Evolutionary conservation across 2,888 invertebrate species (phyloP).

Genomic region (Helicoverpa assulta): DNA sequence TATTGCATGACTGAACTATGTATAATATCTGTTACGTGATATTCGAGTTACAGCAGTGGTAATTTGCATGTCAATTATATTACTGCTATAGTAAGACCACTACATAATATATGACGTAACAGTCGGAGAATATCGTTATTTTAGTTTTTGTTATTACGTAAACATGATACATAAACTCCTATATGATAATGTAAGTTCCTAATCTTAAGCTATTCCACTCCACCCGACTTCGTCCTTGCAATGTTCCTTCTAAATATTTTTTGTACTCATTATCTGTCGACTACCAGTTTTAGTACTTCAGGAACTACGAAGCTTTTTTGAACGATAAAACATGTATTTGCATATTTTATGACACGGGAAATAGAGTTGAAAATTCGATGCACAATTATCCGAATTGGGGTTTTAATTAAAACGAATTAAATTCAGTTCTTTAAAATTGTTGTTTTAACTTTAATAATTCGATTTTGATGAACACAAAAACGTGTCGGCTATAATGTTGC

Average conservation of each 20-base stretch:
- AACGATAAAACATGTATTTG: not conserved
- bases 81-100: slow-evolving; percentile 51
- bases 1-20: slow-evolving; percentile 55
- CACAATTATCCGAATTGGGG: not conserved
- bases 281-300: slow-evolving; percentile 19
- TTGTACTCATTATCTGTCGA: not conserved
- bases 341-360: not conserved
- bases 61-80: slow-evolving; percentile 60
- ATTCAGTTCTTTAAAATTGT: too few relatives aligned
- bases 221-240: slow-evolving; percentile 36
- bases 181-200: slow-evolving; percentile 44
- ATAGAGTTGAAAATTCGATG: not conserved
- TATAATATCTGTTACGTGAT: slow-evolving; percentile 49
- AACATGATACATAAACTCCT: slow-evolving; percentile 5
- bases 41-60: slow-evolving; percentile 42
- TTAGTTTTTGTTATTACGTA: slow-evolving; percentile 12
- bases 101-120: slow-evolving; percentile 39
- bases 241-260: slow-evolving; percentile 26
- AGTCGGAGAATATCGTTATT: slow-evolving; percentile 19
- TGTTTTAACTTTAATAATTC: not conserved
- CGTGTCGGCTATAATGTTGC: slow-evolving; percentile 9
- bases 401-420: not conserved
- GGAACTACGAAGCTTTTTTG: not conserved
- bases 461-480: not conserved
- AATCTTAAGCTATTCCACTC: slow-evolving; percentile 25